Conservation (phyloP, 2,888 invertebrate species). For the Tipula confusa region DNA sequence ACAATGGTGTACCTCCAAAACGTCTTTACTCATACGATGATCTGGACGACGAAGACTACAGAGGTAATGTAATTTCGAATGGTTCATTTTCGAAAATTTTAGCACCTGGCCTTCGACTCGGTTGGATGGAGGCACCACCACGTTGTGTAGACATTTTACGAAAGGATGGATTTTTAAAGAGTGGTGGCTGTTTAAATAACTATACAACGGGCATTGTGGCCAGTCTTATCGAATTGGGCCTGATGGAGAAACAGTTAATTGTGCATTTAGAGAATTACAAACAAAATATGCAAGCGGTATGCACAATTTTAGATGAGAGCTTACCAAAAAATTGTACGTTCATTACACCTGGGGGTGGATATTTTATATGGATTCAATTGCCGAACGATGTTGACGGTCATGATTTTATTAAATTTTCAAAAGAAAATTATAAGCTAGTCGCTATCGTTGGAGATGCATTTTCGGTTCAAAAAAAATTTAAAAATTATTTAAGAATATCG, state of each 20-base stretch:
- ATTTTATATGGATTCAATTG: slow-evolving; percentile 58
- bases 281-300: slow-evolving; percentile 50
- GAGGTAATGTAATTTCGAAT: slow-evolving; percentile 59
- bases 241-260: slow-evolving; percentile 51
- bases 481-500: slow-evolving; percentile 51
- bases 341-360: slow-evolving; percentile 54
- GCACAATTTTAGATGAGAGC: slow-evolving; percentile 47
- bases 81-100: slow-evolving; percentile 62
- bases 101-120: slow-evolving; percentile 58
- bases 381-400: slow-evolving; percentile 47
- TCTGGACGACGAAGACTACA: slow-evolving; percentile 44
- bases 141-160: slow-evolving; percentile 47
- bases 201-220: slow-evolving; percentile 54
- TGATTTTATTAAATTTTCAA: slow-evolving; percentile 49
- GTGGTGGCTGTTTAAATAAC: slow-evolving; percentile 60
- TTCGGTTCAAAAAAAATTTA: slow-evolving; percentile 44
- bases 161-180: slow-evolving; percentile 51
- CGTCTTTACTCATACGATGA: slow-evolving; percentile 55
- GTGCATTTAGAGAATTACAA: slow-evolving; percentile 47
- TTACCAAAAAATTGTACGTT: slow-evolving; percentile 51
- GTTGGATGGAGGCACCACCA: slow-evolving; percentile 59
- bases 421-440: slow-evolving; percentile 48
- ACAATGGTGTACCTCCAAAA: slow-evolving; percentile 49
- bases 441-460: slow-evolving; percentile 51
- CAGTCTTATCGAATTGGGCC: slow-evolving; percentile 53